Evolutionary conservation across 2,888 invertebrate species (phyloP), one percentile per base, ranked within the genome.

Genomic region (Flexamia atlantica): DNA sequence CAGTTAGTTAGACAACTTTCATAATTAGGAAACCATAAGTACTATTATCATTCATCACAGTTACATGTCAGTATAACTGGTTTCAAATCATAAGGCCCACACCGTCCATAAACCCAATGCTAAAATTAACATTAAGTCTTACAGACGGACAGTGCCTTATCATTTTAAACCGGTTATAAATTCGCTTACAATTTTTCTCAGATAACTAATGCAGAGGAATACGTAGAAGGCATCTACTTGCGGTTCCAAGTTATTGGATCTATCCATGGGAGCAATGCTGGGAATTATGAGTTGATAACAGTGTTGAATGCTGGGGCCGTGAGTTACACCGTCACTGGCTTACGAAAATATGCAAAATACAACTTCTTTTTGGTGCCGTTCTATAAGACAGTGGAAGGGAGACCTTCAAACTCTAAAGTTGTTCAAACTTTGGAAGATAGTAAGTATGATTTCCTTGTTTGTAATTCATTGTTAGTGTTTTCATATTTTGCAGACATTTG

Each of bases 341-440:
- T 98, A 87, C 93, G 95, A 88, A 97, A 97, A 87, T 96, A 94
- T 90, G 95, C 96, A 83, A 95, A 95, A 89, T 98, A 98, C 90
- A 97, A 97, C 90, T 95, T 98, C 88, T 97, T 98, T 90, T 93
- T 98, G 87, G 95, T 96, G 88, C 98, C 98, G 5, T 98, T 96
- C 91, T 97, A 95, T 90, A 95, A 95, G 89, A 93, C 94, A 80
- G 93, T 97, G 86, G 94, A 98, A 90, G 98, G 98, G 5, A 96
- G 96, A 89, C 97, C 98, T 70, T 98, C 98, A 85, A 98, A 98
- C 91, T 95, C 97, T 53, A 94, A 95, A 89, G 92, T 94, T 72
- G 95, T 95, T 64, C 94, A 95, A 70, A 87, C 87, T 20, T 80
- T 87, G 17, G 87, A 87, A 81, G 87, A 87, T 83, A 86, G 87